These are phyloP conservation scores for Anoura caudifer DNA, from an alignment of 2,113 vertebrate species.

Conservation along the genomic window DNA sequence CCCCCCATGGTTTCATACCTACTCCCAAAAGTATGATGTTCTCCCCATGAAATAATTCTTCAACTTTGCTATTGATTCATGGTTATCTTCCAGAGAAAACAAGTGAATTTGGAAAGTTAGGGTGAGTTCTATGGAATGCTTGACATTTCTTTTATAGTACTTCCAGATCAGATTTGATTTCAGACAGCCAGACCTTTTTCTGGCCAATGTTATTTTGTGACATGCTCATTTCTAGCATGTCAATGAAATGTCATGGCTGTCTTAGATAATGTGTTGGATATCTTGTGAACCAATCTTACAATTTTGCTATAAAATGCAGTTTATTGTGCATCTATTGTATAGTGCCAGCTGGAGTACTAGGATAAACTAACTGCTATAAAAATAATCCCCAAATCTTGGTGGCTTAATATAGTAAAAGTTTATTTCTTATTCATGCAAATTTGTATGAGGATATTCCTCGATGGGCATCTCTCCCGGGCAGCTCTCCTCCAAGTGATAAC, in stretches of 20 bases:
- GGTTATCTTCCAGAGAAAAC: neutral
- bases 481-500: neutral
- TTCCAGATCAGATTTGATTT: conserved; percentile 9
- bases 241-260: neutral
- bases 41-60: neutral
- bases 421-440: neutral
- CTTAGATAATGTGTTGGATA: neutral
- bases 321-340: neutral
- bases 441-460: conserved; percentile 11
- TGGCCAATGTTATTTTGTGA: neutral
- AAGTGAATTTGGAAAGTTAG: neutral
- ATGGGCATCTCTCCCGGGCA: neutral
- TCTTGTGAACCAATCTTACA: neutral
- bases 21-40: neutral
- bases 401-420: neutral
- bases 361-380: neutral
- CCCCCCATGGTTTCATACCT: neutral
- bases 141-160: neutral
- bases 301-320: neutral
- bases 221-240: neutral
- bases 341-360: neutral
- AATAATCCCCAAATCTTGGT: neutral
- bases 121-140: neutral
- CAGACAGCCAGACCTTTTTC: neutral
- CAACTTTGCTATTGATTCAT: neutral